Evolutionary conservation across 2,113 vertebrate genomes (phyloP), one percentile per base, ranked within the genome.

Genomic region (Petroica traversi): DNA sequence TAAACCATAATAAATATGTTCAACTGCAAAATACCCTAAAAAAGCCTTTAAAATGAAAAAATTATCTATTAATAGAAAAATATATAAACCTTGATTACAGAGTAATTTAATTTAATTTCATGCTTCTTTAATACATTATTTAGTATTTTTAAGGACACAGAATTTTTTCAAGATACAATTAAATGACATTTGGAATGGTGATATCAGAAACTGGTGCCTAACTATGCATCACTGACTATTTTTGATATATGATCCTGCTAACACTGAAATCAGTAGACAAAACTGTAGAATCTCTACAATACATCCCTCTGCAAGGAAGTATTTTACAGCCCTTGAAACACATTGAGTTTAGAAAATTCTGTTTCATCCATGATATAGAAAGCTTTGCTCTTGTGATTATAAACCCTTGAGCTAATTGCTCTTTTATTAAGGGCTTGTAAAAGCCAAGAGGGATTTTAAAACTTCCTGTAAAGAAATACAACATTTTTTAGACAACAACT

Each of bases 111-210:
- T 20, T 9, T 48, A 51, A 14, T 89, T 86, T 80, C 15, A 61
- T 2, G 2, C 1, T 68, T 82, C 29, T 85, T n/a, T 45, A 69
- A 62, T 51, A 74, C 0, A 0, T 26, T 58, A 73, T 34, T 63
- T 49, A 66, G 12, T 38, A 59, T 74, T 71, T 22, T 78, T 9
- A 75, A 59, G 12, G 40, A 51, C 34, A 68, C 2, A 22, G 17
- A 55, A 7, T 8, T 48, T 69, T 64, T 94, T 71, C 33, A 66
- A 31, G 22, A 45, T 25, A 40, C 2, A 55, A 24, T 36, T 71
- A 36, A 46, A 78, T 55, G n/a, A 57, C 2, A 3, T 41, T 71
- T 24, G 68, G 28, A 86, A 43, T 12, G 7, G 3, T 63, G 31
- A 95, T 84, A 78, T 55, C 77, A 87, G 3, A 0, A 6, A 38